Conservation (phyloP, 2,888 invertebrate genomes). For the Latrodectus elegans region DNA sequence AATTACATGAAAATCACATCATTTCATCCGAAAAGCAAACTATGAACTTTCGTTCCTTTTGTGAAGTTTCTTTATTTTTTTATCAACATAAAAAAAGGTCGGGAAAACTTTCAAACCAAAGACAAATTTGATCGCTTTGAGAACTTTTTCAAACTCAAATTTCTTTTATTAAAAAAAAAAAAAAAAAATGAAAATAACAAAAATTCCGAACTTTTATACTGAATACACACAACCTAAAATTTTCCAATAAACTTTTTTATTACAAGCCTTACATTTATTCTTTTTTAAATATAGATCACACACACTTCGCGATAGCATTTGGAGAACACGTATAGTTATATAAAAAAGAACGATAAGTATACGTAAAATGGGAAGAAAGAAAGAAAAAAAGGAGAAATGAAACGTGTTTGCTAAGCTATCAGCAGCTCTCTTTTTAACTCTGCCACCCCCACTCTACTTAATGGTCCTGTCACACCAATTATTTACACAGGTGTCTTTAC, state of each 20-base stretch:
- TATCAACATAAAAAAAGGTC: background rate
- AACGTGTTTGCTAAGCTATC: conserved; percentile 63
- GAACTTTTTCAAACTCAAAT: background rate
- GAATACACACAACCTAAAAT: background rate
- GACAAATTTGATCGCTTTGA: background rate
- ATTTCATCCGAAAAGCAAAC: background rate
- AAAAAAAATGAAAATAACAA: background rate
- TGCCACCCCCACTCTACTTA: conserved; percentile 31
- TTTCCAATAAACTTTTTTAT: background rate
- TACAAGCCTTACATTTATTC: background rate
- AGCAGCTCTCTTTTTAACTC: conserved; percentile 48
- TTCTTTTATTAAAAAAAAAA: background rate
- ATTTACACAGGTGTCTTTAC: conserved; percentile 68
- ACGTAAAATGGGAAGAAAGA: background rate
- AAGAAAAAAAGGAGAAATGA: background rate
- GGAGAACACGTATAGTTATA: background rate
- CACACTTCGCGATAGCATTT: background rate
- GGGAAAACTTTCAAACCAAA: background rate
- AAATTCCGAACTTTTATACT: background rate
- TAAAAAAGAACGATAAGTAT: background rate
- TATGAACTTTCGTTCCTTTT: no score
- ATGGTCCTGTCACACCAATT: conserved; percentile 66
- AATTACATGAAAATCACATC: background rate
- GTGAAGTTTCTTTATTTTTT: no score
- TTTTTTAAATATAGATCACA: background rate